phyloP scores from a whole-genome alignment of 2,797 vertebrate genomes.

The Neosalanx taihuensis region DNA sequence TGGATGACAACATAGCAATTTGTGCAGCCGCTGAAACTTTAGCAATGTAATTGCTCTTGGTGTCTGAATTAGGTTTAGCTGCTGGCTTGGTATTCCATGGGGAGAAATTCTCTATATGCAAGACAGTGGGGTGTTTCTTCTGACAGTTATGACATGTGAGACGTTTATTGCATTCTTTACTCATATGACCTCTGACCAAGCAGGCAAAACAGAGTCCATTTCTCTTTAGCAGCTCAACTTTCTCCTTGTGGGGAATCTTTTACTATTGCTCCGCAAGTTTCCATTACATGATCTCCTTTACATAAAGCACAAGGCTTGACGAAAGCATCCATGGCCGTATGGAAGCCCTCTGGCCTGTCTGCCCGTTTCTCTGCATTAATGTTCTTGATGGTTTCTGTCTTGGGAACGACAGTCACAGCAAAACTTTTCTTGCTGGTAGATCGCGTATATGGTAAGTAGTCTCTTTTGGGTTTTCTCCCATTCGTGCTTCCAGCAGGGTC shows the following conservation, averaged over 20 bases:
- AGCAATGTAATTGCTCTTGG: neutral
- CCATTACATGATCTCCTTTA: conserved; percentile 21
- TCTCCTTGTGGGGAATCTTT: conserved; percentile 17
- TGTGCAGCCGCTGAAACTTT: neutral
- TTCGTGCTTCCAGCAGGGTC: neutral
- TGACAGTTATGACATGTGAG: conserved; percentile 7
- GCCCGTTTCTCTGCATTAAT: neutral
- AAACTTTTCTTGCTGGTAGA: conserved; percentile 1
- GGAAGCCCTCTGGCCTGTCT: neutral
- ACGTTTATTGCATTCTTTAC: conserved; percentile 9
- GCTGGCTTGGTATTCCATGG: neutral
- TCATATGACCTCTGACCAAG: conserved; percentile 14
- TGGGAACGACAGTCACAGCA: conserved; percentile 5
- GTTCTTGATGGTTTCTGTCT: neutral
- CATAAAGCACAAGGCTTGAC: conserved; percentile 8
- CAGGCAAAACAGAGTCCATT: conserved; percentile 22
- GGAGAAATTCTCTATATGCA: conserved; percentile 8
- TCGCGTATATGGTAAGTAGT: neutral
- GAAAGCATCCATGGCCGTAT: neutral
- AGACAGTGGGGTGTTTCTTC: conserved; percentile 12
- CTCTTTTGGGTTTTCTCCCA: neutral
- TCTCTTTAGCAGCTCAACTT: conserved; percentile 18
- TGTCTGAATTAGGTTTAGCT: neutral
- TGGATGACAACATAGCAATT: neutral
- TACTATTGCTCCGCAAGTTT: neutral